phyloP scores from a whole-genome alignment of 2,888 invertebrate genomes.

The Latrodectus hesperus region DNA sequence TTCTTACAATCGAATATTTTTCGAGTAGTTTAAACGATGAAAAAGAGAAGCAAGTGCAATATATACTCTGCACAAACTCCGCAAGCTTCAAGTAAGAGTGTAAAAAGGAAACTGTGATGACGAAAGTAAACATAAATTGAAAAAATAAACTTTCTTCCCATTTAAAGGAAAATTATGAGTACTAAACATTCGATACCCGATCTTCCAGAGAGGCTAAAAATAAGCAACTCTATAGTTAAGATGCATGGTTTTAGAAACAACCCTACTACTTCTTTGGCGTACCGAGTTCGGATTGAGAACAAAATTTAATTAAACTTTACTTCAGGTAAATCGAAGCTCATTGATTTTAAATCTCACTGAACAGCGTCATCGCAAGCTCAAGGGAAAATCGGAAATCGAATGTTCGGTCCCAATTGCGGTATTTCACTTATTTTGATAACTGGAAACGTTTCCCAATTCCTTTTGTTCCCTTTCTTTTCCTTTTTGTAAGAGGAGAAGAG shows the following conservation, averaged over 20 bases:
- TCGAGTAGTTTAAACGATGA: no score
- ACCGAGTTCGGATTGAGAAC: constrained; percentile 33
- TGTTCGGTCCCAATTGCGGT: constrained; percentile 39
- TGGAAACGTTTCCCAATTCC: constrained; percentile 48
- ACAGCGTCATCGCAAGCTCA: constrained; percentile 7
- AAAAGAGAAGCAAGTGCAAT: no score
- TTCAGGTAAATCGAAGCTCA: constrained; percentile 55
- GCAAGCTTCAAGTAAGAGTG: no score
- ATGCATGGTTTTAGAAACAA: neutral
- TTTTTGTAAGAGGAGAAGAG: neutral
- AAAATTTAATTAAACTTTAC: constrained; percentile 67
- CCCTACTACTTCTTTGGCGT: neutral
- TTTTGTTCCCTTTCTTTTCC: constrained; percentile 25
- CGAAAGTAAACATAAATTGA: no score
- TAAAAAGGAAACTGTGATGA: no score
- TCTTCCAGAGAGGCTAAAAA: neutral
- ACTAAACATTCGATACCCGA: constrained; percentile 23
- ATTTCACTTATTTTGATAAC: constrained; percentile 66
- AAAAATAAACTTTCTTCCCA: no score
- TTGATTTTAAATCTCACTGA: constrained; percentile 58
- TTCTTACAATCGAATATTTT: no score
- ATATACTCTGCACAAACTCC: no score
- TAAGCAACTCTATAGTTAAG: neutral
- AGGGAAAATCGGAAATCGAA: constrained; percentile 62
- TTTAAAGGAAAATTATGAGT: constrained; percentile 11